A percentile compares a stretch with the other conserved stretches of the same genome.
phyloP scores from a whole-genome alignment of 2,888 invertebrate species.

The Synanthedon vespiformis region DNA sequence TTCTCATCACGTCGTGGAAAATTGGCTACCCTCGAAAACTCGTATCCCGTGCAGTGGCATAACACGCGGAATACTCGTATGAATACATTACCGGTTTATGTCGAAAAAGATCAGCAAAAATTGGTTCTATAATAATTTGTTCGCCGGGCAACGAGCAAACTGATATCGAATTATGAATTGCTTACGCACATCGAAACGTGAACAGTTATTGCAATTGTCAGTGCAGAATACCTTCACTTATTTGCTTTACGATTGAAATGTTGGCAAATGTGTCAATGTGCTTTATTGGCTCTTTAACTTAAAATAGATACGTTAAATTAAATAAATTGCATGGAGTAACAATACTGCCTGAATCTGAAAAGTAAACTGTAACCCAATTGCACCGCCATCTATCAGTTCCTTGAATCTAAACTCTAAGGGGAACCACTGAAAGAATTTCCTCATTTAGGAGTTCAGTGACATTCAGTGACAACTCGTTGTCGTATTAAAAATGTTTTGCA shows the following conservation, averaged over 20 bases:
- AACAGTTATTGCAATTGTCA: slow-evolving; percentile 1
- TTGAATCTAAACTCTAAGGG: no score
- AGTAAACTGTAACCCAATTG: no score
- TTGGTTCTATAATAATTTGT: neutral
- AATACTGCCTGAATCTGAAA: no score
- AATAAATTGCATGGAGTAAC: no score
- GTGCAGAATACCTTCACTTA: no score
- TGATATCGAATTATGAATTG: neutral
- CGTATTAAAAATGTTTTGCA: no score
- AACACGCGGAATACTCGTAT: slow-evolving; percentile 30
- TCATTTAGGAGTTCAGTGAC: no score
- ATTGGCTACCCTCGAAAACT: slow-evolving; percentile 35
- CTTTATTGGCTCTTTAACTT: no score
- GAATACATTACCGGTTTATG: slow-evolving; percentile 33
- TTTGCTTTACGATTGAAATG: neutral
- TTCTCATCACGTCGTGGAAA: slow-evolving; percentile 40
- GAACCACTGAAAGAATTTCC: no score
- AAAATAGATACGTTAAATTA: no score
- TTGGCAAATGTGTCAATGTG: neutral
- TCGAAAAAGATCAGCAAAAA: slow-evolving; percentile 15
- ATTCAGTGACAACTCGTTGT: no score
- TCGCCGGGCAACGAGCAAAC: neutral
- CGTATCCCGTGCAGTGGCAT: slow-evolving; percentile 26
- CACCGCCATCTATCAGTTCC: no score
- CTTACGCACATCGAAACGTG: neutral